Evolutionary conservation across 2,113 vertebrate genomes (phyloP).

Genomic region (Hemiprocne comata): DNA sequence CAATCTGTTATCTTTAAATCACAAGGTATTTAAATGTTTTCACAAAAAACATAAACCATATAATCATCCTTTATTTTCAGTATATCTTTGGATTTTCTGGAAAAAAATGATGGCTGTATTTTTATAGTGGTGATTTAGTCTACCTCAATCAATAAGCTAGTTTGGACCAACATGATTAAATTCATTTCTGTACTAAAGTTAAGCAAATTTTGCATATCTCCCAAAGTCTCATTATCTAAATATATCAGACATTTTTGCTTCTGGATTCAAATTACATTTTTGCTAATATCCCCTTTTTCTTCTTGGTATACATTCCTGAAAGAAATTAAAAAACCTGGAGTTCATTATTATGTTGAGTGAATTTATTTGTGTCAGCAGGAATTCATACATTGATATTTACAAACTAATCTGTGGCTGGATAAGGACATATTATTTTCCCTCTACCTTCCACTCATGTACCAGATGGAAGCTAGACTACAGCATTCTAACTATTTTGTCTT

Average conservation of each 20-base stretch:
- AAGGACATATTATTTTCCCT: neutral
- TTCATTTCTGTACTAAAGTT: neutral
- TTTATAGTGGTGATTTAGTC: neutral
- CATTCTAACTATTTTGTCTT: neutral
- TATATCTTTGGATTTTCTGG: neutral
- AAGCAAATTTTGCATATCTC: neutral
- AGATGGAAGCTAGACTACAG: neutral
- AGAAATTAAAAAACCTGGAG: neutral
- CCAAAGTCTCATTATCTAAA: neutral
- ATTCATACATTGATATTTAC: neutral
- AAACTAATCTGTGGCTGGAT: neutral
- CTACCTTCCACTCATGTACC: neutral
- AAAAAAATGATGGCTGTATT: neutral
- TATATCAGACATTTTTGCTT: neutral
- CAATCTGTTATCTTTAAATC: neutral
- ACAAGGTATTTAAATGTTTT: neutral
- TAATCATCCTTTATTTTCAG: neutral
- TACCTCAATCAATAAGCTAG: neutral
- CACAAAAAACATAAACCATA: neutral
- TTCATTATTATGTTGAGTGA: neutral
- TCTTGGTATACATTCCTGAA: neutral
- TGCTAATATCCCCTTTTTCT: fast-evolving
- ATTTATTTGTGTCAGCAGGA: neutral
- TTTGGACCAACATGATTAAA: neutral
- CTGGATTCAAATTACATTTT: neutral